Evolutionary conservation across 2,797 vertebrate genomes (phyloP).

Genomic region (Knipowitschia caucasica): DNA sequence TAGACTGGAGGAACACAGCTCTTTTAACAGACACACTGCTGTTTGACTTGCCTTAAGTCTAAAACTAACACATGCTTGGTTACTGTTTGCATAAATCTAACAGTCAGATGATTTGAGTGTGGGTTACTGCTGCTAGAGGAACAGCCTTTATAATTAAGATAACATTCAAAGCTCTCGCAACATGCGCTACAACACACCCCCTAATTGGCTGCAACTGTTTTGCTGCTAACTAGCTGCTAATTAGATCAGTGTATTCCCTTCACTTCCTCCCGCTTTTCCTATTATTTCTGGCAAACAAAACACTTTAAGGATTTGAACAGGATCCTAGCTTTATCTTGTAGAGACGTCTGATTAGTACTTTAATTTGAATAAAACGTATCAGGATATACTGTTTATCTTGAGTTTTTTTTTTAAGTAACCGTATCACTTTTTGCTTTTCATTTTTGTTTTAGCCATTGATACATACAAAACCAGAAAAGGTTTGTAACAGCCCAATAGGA

Average conservation of each 20-base stretch:
- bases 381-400: too few species aligned
- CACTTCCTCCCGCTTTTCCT: slow-evolving; percentile 39
- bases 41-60: slow-evolving; percentile 12
- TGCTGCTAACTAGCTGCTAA: slow-evolving; percentile 73
- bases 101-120: slow-evolving; percentile 27
- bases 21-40: slow-evolving; percentile 18
- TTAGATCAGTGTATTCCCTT: slow-evolving; percentile 66
- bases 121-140: slow-evolving; percentile 28
- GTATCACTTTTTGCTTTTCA: too few species aligned
- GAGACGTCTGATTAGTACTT: neutral
- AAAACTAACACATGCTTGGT: slow-evolving; percentile 40
- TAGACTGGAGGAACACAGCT: slow-evolving; percentile 27
- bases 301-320: slow-evolving; percentile 32
- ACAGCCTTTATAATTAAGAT: slow-evolving; percentile 50
- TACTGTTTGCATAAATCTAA: slow-evolving; percentile 45
- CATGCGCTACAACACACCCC: slow-evolving; percentile 39
- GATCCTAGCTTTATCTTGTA: neutral
- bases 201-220: slow-evolving; percentile 69
- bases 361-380: too few species aligned
- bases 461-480: too few species aligned
- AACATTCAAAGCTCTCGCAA: slow-evolving; percentile 38
- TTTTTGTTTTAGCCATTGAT: too few species aligned
- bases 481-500: slow-evolving; percentile 72
- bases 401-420: neutral
- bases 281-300: slow-evolving; percentile 53